These are phyloP conservation scores for Hermaeophaga mercurialis DNA, from an alignment of 2,888 invertebrate genomes.

Conservation along the genomic window DNA sequence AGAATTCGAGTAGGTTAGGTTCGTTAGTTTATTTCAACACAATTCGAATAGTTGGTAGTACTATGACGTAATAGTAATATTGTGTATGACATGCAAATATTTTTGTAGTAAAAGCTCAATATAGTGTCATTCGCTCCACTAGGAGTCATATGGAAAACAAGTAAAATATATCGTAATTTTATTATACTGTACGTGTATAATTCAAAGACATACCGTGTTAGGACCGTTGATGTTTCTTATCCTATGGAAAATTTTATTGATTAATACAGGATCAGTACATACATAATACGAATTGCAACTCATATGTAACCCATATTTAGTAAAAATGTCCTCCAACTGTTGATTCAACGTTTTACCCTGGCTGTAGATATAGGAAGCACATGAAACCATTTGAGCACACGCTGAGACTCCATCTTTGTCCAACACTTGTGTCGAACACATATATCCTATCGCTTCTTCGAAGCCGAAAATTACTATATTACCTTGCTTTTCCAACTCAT, in stretches of 20 bases:
- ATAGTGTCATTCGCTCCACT: too few species aligned
- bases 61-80: too few species aligned
- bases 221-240: conserved; percentile 75
- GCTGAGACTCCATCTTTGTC: conserved; percentile 98
- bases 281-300: conserved; percentile 88
- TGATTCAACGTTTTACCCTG: conserved; percentile 63
- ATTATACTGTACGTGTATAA: too few species aligned
- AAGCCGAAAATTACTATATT: conserved; percentile 90
- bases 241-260: conserved; percentile 78
- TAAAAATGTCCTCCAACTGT: conserved; percentile 78
- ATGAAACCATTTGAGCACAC: conserved; percentile 77
- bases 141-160: too few species aligned
- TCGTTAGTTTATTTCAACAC: too few species aligned
- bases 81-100: too few species aligned
- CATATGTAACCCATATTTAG: conserved; percentile 87
- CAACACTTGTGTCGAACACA: conserved; percentile 86
- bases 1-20: too few species aligned
- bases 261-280: conserved; percentile 74
- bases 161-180: too few species aligned
- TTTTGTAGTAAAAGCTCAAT: too few species aligned
- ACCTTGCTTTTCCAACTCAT: conserved; percentile 71
- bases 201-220: conserved; percentile 66
- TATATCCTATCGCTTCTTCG: conserved; percentile 98
- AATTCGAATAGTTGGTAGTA: too few species aligned
- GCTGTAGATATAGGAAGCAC: conserved; percentile 72